Percentiles rank a stretch among this genome's conserved stretches.
Evolutionary conservation across 2,888 invertebrate species (phyloP).

Genomic region (Eustalomyia histrio): DNA sequence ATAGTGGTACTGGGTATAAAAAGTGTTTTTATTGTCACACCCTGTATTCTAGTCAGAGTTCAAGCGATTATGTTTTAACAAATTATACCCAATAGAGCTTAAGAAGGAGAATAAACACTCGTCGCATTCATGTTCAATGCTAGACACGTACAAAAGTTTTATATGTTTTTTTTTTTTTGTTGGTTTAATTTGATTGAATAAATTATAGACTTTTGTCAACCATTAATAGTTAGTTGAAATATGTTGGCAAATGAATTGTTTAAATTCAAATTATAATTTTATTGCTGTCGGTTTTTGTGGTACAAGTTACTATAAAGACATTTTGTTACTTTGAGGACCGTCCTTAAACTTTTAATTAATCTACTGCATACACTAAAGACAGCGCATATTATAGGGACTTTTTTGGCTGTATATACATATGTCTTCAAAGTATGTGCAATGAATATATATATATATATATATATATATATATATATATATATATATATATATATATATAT

Average conservation of each 20-base stretch:
- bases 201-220: background rate
- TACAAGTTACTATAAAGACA: too few relatives aligned
- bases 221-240: background rate
- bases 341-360: too few relatives aligned
- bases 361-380: too few relatives aligned
- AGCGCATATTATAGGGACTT: too few relatives aligned
- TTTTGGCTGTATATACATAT: too few relatives aligned
- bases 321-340: too few relatives aligned
- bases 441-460: too few relatives aligned
- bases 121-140: background rate
- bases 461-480: too few relatives aligned
- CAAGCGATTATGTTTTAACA: background rate
- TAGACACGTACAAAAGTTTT: slow-evolving; percentile 7
- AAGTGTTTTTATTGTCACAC: background rate
- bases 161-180: background rate
- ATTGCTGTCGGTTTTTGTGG: too few relatives aligned
- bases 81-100: background rate
- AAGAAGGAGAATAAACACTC: background rate
- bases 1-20: too few relatives aligned
- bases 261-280: background rate
- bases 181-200: slow-evolving; percentile 1
- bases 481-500: too few relatives aligned
- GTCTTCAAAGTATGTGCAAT: too few relatives aligned
- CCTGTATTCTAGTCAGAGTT: background rate
- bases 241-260: background rate